Evolutionary conservation across 1,140 invertebrate genomes (phyloP).

Genomic region (Pristionchus pacificus): DNA sequence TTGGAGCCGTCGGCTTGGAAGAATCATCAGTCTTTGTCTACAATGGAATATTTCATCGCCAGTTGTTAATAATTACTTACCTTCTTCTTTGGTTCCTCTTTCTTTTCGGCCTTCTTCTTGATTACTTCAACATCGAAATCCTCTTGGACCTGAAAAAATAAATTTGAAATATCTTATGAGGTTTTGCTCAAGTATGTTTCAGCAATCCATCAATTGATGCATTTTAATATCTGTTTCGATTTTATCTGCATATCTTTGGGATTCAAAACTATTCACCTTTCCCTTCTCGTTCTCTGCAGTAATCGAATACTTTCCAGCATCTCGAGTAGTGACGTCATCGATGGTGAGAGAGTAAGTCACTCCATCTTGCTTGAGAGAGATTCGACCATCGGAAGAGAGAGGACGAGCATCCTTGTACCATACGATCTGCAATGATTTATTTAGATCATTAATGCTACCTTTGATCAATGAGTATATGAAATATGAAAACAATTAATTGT

Average conservation of each 20-base stretch:
- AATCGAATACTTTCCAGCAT: constrained; percentile 37
- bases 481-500: neutral
- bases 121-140: neutral
- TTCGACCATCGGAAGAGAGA: constrained; percentile 15
- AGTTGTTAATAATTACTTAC: too few species aligned
- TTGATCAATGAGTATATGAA: too few species aligned
- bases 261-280: constrained; percentile 7
- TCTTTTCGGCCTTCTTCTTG: neutral
- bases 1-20: neutral
- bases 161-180: too few species aligned
- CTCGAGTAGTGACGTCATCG: constrained; percentile 14
- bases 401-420: constrained; percentile 29
- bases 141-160: neutral
- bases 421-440: too few species aligned
- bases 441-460: too few species aligned
- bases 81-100: neutral
- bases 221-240: too few species aligned
- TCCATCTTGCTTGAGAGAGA: constrained; percentile 22
- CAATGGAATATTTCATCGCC: too few species aligned
- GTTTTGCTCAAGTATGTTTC: too few species aligned
- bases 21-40: too few species aligned
- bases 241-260: too few species aligned
- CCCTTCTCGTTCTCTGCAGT: constrained; percentile 31
- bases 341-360: constrained; percentile 24
- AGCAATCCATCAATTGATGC: too few species aligned